Evolutionary conservation across 2,797 vertebrate genomes (phyloP).

Genomic region (Sylvia borin): DNA sequence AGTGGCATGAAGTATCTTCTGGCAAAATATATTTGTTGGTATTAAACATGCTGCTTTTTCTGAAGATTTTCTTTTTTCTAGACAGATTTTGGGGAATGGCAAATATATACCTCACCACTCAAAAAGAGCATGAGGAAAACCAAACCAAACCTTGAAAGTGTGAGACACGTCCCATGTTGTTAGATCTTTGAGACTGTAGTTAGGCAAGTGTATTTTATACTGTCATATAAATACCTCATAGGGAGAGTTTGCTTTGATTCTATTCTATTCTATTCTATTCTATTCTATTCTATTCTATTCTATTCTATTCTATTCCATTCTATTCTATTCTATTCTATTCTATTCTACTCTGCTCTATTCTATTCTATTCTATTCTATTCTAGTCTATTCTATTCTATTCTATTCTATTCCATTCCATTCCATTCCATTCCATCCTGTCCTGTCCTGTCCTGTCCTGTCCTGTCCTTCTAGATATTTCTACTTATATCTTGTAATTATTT

Average conservation of each 20-base stretch:
- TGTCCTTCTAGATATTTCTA: background rate
- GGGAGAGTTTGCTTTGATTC: background rate
- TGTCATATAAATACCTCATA: background rate
- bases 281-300: background rate
- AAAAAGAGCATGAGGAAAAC: background rate
- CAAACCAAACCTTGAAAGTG: background rate
- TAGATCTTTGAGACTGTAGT: background rate
- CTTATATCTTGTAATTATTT: background rate
- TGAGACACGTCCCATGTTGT: background rate
- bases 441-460: no score
- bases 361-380: no score
- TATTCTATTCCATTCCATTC: no score
- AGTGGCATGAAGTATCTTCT: background rate
- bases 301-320: background rate
- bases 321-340: background rate
- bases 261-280: background rate
- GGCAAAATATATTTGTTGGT: background rate
- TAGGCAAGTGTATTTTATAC: background rate
- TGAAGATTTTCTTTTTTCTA: background rate
- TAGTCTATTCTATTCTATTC: no score
- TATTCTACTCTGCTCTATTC: background rate
- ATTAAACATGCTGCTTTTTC: background rate
- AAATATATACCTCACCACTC: background rate
- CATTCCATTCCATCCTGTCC: no score
- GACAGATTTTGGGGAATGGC: background rate